Evolutionary conservation across 2,888 invertebrate genomes (phyloP).

Genomic region (Drepana falcataria): DNA sequence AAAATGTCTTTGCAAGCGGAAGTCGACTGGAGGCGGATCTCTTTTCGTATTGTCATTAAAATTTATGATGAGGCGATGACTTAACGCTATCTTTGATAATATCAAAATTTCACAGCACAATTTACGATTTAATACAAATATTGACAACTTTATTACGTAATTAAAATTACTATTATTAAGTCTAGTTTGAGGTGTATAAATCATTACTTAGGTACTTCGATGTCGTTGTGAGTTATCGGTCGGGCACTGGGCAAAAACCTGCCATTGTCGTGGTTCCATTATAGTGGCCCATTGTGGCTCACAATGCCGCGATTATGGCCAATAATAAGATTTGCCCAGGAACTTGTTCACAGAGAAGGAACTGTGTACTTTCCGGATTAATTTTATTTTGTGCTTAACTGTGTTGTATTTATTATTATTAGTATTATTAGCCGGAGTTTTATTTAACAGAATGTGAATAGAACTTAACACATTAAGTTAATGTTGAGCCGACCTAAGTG

Average conservation of each 20-base stretch:
- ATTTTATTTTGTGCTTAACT: too few relatives aligned
- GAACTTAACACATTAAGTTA: too few relatives aligned
- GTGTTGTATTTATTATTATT: too few relatives aligned
- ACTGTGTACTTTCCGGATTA: neutral
- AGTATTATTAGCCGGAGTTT: too few relatives aligned
- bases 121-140: neutral
- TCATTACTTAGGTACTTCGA: neutral
- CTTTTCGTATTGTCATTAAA: neutral
- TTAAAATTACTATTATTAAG: neutral
- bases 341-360: conserved; percentile 2
- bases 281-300: conserved; percentile 14
- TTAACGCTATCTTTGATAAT: neutral
- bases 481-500: too few relatives aligned
- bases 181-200: neutral
- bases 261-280: conserved; percentile 37
- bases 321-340: conserved; percentile 41
- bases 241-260: neutral
- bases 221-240: neutral
- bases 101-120: neutral
- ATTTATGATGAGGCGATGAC: conserved; percentile 1
- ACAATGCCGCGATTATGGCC: conserved; percentile 47
- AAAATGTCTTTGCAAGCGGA: neutral
- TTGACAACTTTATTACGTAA: too few relatives aligned
- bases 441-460: too few relatives aligned
- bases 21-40: neutral